These are phyloP conservation scores for Diadegma fenestrale DNA, from an alignment of 2,888 invertebrate species.

Conservation along the genomic window DNA sequence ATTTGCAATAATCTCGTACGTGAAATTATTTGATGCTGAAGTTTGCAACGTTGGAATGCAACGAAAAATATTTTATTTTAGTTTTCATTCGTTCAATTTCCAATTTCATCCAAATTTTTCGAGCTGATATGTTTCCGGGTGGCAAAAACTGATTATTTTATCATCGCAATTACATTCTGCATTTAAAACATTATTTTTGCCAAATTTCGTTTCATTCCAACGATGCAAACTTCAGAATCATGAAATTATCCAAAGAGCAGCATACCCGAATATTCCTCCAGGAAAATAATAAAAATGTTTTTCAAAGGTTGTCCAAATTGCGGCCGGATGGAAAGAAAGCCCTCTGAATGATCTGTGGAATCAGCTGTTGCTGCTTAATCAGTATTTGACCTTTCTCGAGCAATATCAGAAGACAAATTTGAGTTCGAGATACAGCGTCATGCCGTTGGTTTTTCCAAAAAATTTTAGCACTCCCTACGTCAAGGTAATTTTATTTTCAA, in stretches of 20 bases:
- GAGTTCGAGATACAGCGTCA: conserved; percentile 59
- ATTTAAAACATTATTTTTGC: too few relatives aligned
- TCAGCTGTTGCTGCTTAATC: conserved; percentile 73
- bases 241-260: conserved; percentile 2
- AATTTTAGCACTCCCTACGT: conserved; percentile 70
- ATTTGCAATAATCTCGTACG: conserved; percentile 72
- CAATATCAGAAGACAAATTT: conserved; percentile 67
- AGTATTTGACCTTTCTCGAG: conserved; percentile 74
- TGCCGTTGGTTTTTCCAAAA: conserved; percentile 71
- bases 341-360: conserved; percentile 73
- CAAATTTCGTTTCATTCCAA: too few relatives aligned
- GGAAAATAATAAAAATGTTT: conserved; percentile 35
- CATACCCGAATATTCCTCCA: background rate
- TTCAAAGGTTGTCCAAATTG: conserved; percentile 72
- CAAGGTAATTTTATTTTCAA: conserved; percentile 63
- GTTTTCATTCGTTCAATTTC: too few relatives aligned
- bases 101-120: too few relatives aligned
- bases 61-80: too few relatives aligned
- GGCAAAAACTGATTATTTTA: too few relatives aligned
- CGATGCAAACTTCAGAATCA: too few relatives aligned
- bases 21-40: too few relatives aligned
- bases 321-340: conserved; percentile 72
- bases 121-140: too few relatives aligned
- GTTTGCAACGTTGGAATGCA: too few relatives aligned
- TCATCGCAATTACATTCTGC: too few relatives aligned